Conservation (phyloP, 2,888 invertebrate genomes). For the Drymonia ruficornis region DNA sequence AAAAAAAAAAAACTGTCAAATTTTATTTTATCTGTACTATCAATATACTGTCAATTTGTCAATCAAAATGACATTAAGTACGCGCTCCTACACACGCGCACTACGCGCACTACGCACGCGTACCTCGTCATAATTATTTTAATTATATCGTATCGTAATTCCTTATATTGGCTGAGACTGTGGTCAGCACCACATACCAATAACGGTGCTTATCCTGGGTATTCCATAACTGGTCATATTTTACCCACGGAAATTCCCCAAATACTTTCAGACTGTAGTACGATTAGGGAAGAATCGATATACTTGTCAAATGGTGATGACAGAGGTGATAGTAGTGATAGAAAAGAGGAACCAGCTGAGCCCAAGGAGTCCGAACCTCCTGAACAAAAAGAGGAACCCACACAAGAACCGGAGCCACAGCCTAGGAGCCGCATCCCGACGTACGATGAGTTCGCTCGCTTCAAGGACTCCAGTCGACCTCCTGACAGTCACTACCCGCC, state of each 20-base stretch:
- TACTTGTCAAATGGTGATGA: conserved; percentile 17
- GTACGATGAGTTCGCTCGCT: conserved; percentile 52
- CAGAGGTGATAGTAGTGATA: conserved; percentile 12
- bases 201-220: not conserved
- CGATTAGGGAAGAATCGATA: not conserved
- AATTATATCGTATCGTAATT: conserved; percentile 19
- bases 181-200: conserved; percentile 5
- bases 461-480: conserved; percentile 50
- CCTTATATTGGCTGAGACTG: conserved; percentile 15
- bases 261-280: not conserved
- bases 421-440: conserved; percentile 50
- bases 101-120: no score
- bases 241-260: not conserved
- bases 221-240: not conserved
- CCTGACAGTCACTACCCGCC: conserved; percentile 55
- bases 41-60: conserved; percentile 6
- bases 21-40: not conserved
- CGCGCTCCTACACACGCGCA: no score
- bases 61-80: conserved; percentile 26
- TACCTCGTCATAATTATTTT: conserved; percentile 11
- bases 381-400: conserved; percentile 9
- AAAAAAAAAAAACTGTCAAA: no score
- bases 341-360: conserved; percentile 3
- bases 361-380: conserved; percentile 11
- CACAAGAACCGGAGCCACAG: conserved; percentile 15